Percentiles rank a stretch among this genome's conserved stretches.
phyloP scores from a whole-genome alignment of 1,140 invertebrate species.

The Drosophila bipectinata region DNA sequence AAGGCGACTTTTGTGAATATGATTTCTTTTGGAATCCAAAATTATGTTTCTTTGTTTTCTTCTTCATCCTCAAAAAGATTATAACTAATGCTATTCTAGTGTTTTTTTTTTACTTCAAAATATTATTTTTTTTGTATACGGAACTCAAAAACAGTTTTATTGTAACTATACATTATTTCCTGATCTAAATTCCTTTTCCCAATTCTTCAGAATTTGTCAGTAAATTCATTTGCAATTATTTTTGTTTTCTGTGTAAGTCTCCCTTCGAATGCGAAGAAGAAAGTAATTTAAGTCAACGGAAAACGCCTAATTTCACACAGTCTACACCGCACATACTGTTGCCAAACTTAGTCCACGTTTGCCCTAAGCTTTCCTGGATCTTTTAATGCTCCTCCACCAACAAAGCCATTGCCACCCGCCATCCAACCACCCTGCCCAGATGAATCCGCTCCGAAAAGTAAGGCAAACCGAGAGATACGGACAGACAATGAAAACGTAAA shows the following conservation, averaged over 20 bases:
- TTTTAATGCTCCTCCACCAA: not conserved
- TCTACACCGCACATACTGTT: slow-evolving; percentile 25
- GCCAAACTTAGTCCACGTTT: slow-evolving; percentile 16
- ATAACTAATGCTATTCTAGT: too few species aligned
- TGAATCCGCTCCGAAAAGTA: slow-evolving; percentile 19
- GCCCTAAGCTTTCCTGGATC: slow-evolving; percentile 19
- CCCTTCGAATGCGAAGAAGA: slow-evolving; percentile 3
- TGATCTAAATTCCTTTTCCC: too few species aligned
- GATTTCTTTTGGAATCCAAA: too few species aligned
- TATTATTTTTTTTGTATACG: too few species aligned
- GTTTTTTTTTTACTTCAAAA: too few species aligned
- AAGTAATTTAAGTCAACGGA: slow-evolving; percentile 34
- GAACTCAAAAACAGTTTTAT: too few species aligned
- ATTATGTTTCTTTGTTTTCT: too few species aligned
- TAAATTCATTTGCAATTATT: not conserved
- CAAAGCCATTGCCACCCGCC: not conserved
- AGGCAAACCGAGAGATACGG: slow-evolving; percentile 22
- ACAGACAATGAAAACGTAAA: slow-evolving; percentile 76
- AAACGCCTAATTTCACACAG: slow-evolving; percentile 43
- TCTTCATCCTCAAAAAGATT: too few species aligned
- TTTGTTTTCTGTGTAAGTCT: not conserved
- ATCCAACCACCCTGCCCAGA: not conserved
- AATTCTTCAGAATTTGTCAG: too few species aligned
- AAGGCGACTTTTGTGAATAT: not conserved
- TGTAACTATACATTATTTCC: not conserved